Conservation (phyloP, 2,113 vertebrate species). For the Tetrao urogallus region DNA sequence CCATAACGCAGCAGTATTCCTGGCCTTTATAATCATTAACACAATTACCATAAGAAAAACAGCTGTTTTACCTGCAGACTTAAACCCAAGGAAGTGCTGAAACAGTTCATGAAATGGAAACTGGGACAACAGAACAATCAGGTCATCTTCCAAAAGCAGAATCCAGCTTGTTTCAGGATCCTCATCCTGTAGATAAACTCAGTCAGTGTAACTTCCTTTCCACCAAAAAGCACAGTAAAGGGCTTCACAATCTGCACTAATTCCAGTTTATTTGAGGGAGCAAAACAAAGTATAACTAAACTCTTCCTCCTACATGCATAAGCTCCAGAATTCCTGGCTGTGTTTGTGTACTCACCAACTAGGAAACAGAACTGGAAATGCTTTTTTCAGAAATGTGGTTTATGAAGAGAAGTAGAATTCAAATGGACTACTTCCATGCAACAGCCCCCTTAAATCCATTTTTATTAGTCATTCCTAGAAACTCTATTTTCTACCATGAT, state of each 20-base stretch:
- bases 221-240: background rate
- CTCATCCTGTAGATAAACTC: constrained; percentile 84
- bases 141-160: constrained; percentile 93
- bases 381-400: background rate
- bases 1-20: background rate
- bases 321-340: background rate
- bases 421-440: background rate
- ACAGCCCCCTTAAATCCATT: background rate
- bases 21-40: background rate
- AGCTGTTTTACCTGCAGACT: constrained; percentile 81
- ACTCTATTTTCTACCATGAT: background rate
- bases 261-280: background rate
- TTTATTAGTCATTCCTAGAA: background rate
- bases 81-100: constrained; percentile 92
- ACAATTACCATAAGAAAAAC: background rate
- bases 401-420: background rate
- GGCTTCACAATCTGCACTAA: background rate
- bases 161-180: constrained; percentile 95
- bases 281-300: background rate
- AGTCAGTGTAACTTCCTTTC: background rate
- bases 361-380: background rate
- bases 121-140: constrained; percentile 90
- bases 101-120: constrained; percentile 96
- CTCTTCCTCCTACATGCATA: no score
- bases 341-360: background rate